Percentiles rank a stretch among this genome's conserved stretches.
Evolutionary conservation across 2,113 vertebrate genomes (phyloP).

Genomic region (Lagopus muta): DNA sequence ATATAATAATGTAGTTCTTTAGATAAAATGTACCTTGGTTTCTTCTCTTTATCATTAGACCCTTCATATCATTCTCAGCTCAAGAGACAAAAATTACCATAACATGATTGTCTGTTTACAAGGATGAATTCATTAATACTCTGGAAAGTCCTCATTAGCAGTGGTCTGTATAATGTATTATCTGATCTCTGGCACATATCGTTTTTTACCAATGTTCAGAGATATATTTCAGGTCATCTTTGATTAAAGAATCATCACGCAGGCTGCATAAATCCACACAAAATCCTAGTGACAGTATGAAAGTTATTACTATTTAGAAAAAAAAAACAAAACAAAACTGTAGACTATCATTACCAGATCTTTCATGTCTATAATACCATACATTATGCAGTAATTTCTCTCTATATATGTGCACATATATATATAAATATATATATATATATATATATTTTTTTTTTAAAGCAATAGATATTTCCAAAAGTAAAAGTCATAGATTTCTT

Average conservation of each 20-base stretch:
- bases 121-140: not conserved
- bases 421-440: too few relatives aligned
- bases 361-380: not conserved
- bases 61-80: not conserved
- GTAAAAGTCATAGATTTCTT: too few relatives aligned
- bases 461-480: too few relatives aligned
- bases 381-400: too few relatives aligned
- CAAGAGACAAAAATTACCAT: not conserved
- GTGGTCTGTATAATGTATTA: not conserved
- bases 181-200: not conserved
- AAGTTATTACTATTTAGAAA: not conserved
- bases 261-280: not conserved
- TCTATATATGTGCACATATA: too few relatives aligned
- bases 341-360: not conserved
- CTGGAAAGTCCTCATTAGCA: not conserved
- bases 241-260: not conserved
- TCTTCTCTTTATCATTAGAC: not conserved
- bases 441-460: too few relatives aligned
- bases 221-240: not conserved
- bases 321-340: not conserved
- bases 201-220: not conserved
- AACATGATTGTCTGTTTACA: not conserved
- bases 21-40: not conserved
- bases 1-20: not conserved
- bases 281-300: not conserved